phyloP scores from a whole-genome alignment of 2,113 vertebrate genomes.

The Dryoscopus gambensis region DNA sequence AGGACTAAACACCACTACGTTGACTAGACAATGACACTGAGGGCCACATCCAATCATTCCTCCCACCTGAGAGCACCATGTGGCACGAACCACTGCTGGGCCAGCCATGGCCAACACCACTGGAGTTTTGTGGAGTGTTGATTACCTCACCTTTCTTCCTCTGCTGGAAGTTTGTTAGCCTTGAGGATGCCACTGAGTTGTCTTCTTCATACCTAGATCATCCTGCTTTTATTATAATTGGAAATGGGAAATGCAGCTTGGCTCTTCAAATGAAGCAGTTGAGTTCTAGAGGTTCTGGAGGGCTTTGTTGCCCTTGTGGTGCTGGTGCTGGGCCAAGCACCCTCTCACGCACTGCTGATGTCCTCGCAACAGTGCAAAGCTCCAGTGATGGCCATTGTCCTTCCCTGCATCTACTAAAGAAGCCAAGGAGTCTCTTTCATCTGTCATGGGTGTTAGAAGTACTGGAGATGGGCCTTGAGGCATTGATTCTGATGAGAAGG shows the following conservation, averaged over 20 bases:
- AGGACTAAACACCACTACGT: rapidly evolving
- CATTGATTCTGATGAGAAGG: neutral
- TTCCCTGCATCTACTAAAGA: neutral
- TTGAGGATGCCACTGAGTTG: neutral
- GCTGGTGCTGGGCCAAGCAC: neutral
- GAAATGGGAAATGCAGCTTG: neutral
- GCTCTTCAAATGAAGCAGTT: neutral
- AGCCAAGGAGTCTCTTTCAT: neutral
- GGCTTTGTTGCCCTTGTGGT: rapidly evolving
- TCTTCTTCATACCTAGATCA: rapidly evolving
- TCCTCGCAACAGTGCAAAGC: neutral
- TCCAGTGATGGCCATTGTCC: neutral
- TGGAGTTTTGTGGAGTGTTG: neutral
- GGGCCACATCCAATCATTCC: no score
- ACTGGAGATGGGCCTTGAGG: neutral
- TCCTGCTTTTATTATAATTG: neutral
- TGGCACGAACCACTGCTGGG: rapidly evolving
- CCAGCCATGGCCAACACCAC: rapidly evolving
- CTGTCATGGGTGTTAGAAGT: neutral
- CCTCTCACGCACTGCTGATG: rapidly evolving
- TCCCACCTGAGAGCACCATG: rapidly evolving
- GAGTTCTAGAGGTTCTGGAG: neutral
- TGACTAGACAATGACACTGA: rapidly evolving
- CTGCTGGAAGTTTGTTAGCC: neutral
- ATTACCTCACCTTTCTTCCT: neutral